Evolutionary conservation across 2,888 invertebrate genomes (phyloP).

Genomic region (Balanococcus diminutus): DNA sequence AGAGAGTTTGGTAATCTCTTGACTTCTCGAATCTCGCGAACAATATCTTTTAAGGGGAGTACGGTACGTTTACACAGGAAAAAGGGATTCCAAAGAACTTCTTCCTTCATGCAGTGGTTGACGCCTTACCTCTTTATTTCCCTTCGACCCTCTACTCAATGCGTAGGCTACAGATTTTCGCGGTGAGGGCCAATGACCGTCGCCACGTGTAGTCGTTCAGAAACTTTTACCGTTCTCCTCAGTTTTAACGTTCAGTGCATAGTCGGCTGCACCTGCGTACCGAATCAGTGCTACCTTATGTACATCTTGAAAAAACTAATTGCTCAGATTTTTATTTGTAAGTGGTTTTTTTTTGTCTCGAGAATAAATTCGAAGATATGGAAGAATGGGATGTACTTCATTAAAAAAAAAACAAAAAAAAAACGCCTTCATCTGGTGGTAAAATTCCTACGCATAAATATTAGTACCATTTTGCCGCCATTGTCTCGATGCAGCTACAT

Average conservation of each 20-base stretch:
- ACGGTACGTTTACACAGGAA: conserved; percentile 25
- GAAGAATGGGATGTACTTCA: not conserved
- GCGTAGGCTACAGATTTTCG: conserved; percentile 52
- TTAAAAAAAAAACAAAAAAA: no score
- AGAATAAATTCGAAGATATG: not conserved
- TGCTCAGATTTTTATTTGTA: not conserved
- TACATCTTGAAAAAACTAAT: not conserved
- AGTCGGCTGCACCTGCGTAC: conserved; percentile 39
- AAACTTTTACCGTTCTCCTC: conserved; percentile 49
- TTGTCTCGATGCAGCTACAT: not conserved
- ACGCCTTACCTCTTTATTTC: conserved; percentile 32
- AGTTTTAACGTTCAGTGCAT: conserved; percentile 20
- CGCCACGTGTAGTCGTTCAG: conserved; percentile 47
- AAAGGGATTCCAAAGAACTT: conserved; percentile 47
- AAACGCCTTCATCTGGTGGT: not conserved
- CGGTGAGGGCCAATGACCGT: conserved; percentile 54
- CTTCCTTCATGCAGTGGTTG: conserved; percentile 43
- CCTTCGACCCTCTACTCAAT: not conserved
- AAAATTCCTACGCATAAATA: not conserved
- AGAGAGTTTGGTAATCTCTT: conserved; percentile 3
- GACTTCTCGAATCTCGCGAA: not conserved
- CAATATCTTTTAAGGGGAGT: conserved; percentile 19
- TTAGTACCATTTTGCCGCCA: not conserved
- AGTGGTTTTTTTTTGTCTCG: not conserved
- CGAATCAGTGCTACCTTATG: conserved; percentile 13